Evolutionary conservation across 2,113 vertebrate genomes (phyloP), one percentile per base, ranked within the genome.

Genomic region (Chloropsis hardwickii): DNA sequence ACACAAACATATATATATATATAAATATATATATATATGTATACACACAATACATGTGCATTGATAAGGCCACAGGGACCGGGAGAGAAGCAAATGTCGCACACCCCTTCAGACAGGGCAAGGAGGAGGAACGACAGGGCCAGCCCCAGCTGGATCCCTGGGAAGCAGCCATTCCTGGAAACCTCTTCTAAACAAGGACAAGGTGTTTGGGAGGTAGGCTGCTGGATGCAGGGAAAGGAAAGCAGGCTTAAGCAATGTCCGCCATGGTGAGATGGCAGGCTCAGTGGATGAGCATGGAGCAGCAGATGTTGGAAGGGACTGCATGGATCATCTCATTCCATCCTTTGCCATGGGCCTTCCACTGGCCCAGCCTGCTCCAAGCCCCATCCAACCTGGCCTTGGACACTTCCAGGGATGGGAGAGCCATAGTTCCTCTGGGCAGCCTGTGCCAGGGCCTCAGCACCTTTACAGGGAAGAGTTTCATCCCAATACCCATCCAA

Each of bases 311-410:
- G 50, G 44, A 61, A 54, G 42, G 15, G 58, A 58, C 7, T 17
- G 4, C 8, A 12, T 0, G 27, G 21, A 29, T 15, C 21, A 15
- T 6, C 53, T 20, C 40, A 37, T 47, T 12, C 39, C 61, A 47
- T 6, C 6, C n/a, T 20, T n/a, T 74, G 61, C n/a, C 47, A 45
- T 1, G n/a, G 24, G 54, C 33, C 10, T 65, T 33, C 37, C 53
- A 25, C 33, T 29, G 0, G 1, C 2, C 7, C 61, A 67, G 20
- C 11, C 0, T 40, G 17, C 29, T 31, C 25, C 29, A n/a, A 35
- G 25, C 21, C 14, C 48, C 6, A 4, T 35, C 66, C 51, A 83
- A 1, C 18, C 3, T 20, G 62, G 70, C 27, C 56, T 42, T 42
- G 48, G 28, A 5, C 71, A 70, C 25, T 83, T 6, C 22, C 87